phyloP scores from a whole-genome alignment of 2,797 vertebrate species.

The Selene dorsalis region DNA sequence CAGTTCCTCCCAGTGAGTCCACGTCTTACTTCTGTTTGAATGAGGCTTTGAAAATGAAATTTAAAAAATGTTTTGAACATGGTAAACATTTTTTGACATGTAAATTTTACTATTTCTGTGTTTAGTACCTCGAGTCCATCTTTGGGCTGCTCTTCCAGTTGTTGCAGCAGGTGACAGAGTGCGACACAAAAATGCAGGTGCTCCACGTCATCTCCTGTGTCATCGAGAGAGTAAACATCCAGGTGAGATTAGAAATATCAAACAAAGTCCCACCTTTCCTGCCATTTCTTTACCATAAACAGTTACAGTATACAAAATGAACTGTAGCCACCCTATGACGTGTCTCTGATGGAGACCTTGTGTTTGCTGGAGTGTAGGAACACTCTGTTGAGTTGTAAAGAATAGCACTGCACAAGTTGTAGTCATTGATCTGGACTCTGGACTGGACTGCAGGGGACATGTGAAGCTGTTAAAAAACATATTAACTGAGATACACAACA shows the following conservation, averaged over 20 bases:
- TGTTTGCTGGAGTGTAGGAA: background rate
- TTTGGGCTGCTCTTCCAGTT: slow-evolving; percentile 95
- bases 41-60: background rate
- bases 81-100: too few relatives aligned
- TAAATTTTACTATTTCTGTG: slow-evolving; percentile 13
- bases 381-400: slow-evolving; percentile 15
- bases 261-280: background rate
- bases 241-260: slow-evolving; percentile 84
- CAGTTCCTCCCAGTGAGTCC: slow-evolving; percentile 94
- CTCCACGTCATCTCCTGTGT: slow-evolving; percentile 97
- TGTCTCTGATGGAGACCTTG: slow-evolving; percentile 21
- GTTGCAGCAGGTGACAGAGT: slow-evolving; percentile 96
- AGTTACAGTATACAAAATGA: background rate
- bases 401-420: slow-evolving; percentile 20
- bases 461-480: slow-evolving; percentile 34
- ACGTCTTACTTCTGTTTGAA: background rate
- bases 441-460: background rate
- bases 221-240: slow-evolving; percentile 94
- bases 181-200: slow-evolving; percentile 98
- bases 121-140: slow-evolving; percentile 94
- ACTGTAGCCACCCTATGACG: background rate
- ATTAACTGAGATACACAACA: slow-evolving; percentile 34
- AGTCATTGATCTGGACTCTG: slow-evolving; percentile 18
- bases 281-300: too few relatives aligned
- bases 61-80: too few relatives aligned